A percentile compares a stretch with the other conserved stretches of the same genome.
These are phyloP conservation scores for Cnemophilus loriae DNA, from an alignment of 2,113 vertebrate genomes.

Conservation along the genomic window DNA sequence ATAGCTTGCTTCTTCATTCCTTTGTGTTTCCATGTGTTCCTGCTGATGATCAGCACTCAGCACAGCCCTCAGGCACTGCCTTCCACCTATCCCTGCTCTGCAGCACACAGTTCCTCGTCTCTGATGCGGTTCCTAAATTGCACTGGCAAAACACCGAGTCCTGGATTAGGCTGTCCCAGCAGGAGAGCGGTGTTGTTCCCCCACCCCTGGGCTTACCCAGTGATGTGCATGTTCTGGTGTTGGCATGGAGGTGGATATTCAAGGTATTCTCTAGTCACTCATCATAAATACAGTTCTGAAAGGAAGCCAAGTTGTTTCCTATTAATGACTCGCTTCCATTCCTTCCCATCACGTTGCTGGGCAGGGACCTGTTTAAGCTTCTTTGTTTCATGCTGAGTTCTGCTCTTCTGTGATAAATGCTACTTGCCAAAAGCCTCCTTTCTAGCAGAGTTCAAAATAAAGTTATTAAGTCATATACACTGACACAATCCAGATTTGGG, in stretches of 20 bases:
- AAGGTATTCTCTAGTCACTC: background rate
- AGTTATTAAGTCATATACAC: background rate
- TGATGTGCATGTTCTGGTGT: background rate
- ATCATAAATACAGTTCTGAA: background rate
- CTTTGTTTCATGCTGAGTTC: constrained; percentile 21
- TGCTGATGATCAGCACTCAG: background rate
- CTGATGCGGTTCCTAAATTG: background rate
- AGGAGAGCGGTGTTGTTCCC: background rate
- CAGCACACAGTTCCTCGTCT: background rate
- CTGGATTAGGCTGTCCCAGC: background rate
- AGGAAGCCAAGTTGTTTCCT: background rate
- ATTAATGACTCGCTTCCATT: background rate
- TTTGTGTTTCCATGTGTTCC: background rate
- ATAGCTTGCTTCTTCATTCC: background rate
- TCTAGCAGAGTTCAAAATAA: background rate
- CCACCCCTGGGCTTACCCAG: background rate
- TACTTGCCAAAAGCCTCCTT: background rate
- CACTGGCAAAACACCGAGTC: background rate
- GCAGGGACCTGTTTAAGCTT: background rate
- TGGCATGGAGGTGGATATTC: background rate
- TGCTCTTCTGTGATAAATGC: constrained; percentile 18
- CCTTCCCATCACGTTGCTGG: background rate
- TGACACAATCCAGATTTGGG: background rate
- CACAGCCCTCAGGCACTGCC: background rate
- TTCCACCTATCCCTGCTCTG: background rate